phyloP scores from a whole-genome alignment of 2,113 vertebrate species.

The Tiliqua scincoides region DNA sequence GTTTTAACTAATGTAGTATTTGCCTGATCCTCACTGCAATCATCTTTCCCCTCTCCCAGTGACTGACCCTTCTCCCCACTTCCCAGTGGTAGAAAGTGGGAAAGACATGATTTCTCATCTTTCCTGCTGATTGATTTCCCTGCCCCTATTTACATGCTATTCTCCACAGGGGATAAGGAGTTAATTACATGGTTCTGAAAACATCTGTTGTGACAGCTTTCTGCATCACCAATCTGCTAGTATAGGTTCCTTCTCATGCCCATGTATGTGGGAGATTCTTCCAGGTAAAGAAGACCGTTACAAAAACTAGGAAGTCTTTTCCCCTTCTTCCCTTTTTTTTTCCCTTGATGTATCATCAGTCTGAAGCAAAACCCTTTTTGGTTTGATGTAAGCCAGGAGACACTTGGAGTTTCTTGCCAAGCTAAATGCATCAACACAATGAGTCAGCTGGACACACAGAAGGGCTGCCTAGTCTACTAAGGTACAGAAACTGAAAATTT shows the following conservation, averaged over 20 bases:
- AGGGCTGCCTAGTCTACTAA: neutral
- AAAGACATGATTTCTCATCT: too few relatives aligned
- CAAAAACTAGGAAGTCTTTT: neutral
- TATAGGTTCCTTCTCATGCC: neutral
- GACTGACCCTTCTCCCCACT: too few relatives aligned
- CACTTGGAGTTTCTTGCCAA: neutral
- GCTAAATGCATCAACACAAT: neutral
- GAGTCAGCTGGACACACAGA: neutral
- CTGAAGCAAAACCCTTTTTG: neutral
- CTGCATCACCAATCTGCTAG: neutral
- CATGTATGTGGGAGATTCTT: neutral
- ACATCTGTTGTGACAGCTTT: too few relatives aligned
- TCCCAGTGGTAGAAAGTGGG: too few relatives aligned
- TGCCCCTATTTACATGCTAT: too few relatives aligned
- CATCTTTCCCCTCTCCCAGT: too few relatives aligned
- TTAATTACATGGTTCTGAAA: too few relatives aligned
- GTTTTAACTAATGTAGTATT: too few relatives aligned
- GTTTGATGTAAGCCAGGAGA: neutral
- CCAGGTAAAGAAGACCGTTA: neutral
- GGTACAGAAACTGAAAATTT: neutral
- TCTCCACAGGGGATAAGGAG: too few relatives aligned
- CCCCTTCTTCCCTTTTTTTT: neutral
- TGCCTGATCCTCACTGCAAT: too few relatives aligned
- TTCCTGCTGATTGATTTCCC: too few relatives aligned
- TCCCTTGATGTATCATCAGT: neutral